phyloP scores from a whole-genome alignment of 2,888 invertebrate species.

The Geophilus truncorum region DNA sequence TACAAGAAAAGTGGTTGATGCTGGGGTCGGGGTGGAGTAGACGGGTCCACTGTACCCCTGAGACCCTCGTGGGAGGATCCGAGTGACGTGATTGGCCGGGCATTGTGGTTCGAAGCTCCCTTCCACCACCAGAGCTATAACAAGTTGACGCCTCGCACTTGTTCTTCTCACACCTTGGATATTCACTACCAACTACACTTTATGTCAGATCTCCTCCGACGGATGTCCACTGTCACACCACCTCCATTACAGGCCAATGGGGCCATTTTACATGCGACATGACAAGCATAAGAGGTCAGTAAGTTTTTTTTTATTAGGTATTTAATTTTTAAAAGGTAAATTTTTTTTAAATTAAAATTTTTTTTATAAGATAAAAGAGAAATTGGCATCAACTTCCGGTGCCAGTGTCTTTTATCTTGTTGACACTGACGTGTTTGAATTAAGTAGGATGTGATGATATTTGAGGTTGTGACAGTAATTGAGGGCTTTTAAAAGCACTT shows the following conservation, averaged over 20 bases:
- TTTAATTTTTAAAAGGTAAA: background rate
- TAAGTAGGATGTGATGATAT: conserved; percentile 10
- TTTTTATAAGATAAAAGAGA: no score
- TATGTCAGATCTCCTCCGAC: background rate
- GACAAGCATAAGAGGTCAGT: background rate
- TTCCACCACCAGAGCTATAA: background rate
- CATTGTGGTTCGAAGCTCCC: background rate
- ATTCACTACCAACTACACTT: conserved; percentile 1
- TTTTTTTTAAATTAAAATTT: background rate
- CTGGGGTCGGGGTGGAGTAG: no score
- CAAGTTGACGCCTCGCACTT: conserved; percentile 20
- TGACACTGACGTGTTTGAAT: background rate
- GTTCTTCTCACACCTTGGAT: conserved; percentile 20
- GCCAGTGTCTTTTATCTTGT: background rate
- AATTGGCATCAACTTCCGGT: background rate
- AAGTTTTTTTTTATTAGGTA: background rate
- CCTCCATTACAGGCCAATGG: background rate
- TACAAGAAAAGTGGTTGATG: no score
- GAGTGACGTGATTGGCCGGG: background rate
- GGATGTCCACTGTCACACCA: background rate
- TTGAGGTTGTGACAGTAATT: background rate
- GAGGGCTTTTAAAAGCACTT: background rate
- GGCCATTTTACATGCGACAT: background rate
- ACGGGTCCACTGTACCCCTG: background rate
- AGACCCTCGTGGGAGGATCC: conserved; percentile 15